Evolutionary conservation across 2,888 invertebrate genomes (phyloP).

Genomic region (Volucella inflata): DNA sequence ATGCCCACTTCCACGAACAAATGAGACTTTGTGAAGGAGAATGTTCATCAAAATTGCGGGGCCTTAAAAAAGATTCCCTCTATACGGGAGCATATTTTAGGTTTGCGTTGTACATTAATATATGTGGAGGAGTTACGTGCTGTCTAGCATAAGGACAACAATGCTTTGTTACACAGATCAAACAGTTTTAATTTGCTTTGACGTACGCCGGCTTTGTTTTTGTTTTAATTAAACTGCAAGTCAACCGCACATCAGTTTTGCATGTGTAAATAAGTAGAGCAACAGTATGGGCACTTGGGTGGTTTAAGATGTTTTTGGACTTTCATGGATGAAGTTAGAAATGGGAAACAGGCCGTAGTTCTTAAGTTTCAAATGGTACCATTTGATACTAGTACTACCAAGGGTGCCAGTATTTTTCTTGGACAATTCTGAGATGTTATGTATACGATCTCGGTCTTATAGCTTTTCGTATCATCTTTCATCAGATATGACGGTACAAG

Average conservation of each 20-base stretch:
- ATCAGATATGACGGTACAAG: too few relatives aligned
- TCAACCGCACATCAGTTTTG: slow-evolving; percentile 53
- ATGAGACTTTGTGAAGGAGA: slow-evolving; percentile 65
- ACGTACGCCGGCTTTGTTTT: slow-evolving; percentile 52
- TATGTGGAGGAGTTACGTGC: slow-evolving; percentile 36
- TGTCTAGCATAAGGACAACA: slow-evolving; percentile 60
- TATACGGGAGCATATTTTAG: slow-evolving; percentile 55
- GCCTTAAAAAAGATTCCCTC: slow-evolving; percentile 44
- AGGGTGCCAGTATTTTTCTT: too few relatives aligned
- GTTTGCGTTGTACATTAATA: neutral
- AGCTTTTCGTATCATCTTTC: too few relatives aligned
- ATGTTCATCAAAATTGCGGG: slow-evolving; percentile 73
- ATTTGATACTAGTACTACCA: too few relatives aligned
- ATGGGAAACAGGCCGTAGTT: too few relatives aligned
- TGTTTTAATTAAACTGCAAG: slow-evolving; percentile 66
- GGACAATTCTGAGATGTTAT: too few relatives aligned
- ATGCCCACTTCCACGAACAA: slow-evolving; percentile 63
- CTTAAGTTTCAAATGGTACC: too few relatives aligned
- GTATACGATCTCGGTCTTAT: too few relatives aligned
- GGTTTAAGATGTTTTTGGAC: neutral
- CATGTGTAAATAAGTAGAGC: slow-evolving; percentile 38
- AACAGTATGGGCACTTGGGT: slow-evolving; percentile 2
- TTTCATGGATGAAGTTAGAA: too few relatives aligned
- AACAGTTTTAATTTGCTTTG: slow-evolving; percentile 69
- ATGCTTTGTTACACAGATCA: slow-evolving; percentile 71